Evolutionary conservation across 1,140 invertebrate genomes (phyloP).

Genomic region (Gonatopus flavifemur): DNA sequence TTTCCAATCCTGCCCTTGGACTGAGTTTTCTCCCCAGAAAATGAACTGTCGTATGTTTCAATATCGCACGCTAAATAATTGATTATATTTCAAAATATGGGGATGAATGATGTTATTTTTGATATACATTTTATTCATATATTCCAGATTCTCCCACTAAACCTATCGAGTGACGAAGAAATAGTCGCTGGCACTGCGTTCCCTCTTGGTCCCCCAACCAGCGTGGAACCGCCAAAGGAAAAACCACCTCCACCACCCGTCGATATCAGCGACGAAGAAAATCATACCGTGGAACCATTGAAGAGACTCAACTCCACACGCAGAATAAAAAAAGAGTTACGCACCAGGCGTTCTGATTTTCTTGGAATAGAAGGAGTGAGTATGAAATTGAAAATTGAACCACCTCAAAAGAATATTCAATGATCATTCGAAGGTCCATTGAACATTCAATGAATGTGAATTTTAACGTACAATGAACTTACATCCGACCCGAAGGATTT

Average conservation of each 20-base stretch:
- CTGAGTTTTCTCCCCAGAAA: no score
- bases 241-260: slow-evolving; percentile 83
- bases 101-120: slow-evolving; percentile 7
- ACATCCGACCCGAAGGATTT: no score
- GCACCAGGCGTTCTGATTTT: slow-evolving; percentile 82
- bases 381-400: no score
- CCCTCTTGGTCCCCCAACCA: slow-evolving; percentile 61
- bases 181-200: slow-evolving; percentile 45
- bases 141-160: slow-evolving; percentile 46
- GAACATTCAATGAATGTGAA: no score
- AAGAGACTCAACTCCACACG: slow-evolving; percentile 79
- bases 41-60: no score
- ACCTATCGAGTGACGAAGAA: slow-evolving; percentile 50
- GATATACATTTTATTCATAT: slow-evolving; percentile 1
- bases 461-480: no score
- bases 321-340: slow-evolving; percentile 82
- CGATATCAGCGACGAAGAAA: slow-evolving; percentile 61
- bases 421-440: no score
- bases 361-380: slow-evolving; percentile 74
- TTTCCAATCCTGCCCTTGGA: no score
- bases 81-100: no score
- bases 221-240: slow-evolving; percentile 77
- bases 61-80: no score
- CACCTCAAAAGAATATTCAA: no score
- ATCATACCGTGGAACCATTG: slow-evolving; percentile 57